These are phyloP conservation scores for Varanus komodoensis DNA, from an alignment of 2,113 vertebrate species.

Conservation along the genomic window DNA sequence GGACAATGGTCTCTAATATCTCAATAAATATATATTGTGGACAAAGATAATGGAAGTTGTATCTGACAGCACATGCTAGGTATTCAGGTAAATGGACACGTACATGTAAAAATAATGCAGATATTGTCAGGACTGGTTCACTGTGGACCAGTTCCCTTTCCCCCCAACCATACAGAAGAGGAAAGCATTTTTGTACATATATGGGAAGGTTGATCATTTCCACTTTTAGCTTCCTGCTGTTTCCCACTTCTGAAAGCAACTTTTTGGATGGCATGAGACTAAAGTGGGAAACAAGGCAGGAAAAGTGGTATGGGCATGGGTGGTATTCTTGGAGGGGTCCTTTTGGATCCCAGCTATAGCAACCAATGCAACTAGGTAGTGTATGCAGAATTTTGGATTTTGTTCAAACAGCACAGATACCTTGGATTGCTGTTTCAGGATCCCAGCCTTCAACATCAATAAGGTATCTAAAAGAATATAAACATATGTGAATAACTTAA, in stretches of 20 bases:
- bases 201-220: neutral
- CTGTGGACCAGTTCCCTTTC: neutral
- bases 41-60: neutral
- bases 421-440: conserved; percentile 74
- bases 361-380: neutral
- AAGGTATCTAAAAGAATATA: conserved; percentile 72
- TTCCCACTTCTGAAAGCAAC: neutral
- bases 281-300: neutral
- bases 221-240: neutral
- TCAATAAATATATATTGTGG: neutral
- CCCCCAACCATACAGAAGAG: neutral
- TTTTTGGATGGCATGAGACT: neutral
- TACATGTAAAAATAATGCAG: neutral
- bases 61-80: neutral
- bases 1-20: neutral
- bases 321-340: neutral
- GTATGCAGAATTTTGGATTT: neutral
- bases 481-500: conserved; percentile 32
- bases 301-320: neutral
- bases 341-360: neutral
- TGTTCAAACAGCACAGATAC: conserved; percentile 54
- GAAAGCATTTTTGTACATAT: neutral
- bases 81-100: neutral
- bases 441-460: conserved; percentile 80
- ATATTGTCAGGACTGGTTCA: neutral